Base-by-base conservation (phyloP, 1,140 invertebrate species). In the Hypothenemus hampei region DNA sequence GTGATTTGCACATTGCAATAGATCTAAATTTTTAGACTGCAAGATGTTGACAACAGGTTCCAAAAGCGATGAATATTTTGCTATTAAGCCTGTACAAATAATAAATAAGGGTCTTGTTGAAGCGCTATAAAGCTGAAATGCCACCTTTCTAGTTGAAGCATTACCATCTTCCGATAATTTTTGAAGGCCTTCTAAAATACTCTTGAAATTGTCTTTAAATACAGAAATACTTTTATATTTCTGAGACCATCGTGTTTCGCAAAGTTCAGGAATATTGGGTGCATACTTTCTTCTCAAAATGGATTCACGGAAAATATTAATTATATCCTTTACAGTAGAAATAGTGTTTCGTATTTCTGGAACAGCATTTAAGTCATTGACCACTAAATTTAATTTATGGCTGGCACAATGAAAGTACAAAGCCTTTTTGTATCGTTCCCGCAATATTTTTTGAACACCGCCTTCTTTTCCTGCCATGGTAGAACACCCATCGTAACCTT, bases 331-430 rank as follows among this genome's bases (percentile, higher is more conserved):
- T 19, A 58, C 62, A 29, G 65, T 68, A 55, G 57, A 61, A 47
- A 65, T 61, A 16, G 60, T 52, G 46, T 69, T 70, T 61, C 62
- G 36, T n/a, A 53, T 64, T 63, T 69, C 62, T 29, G 59, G 58
- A 45, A 69, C n/a, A 20, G 3, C 26, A 39, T 61, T 68, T 16
- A 62, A 22, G 51, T 69, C 65, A 65, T 69, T 72, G 4, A 69
- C 50, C 13, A 72, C 66, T 18, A 31, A 21, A 64, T 71, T 71
- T 33, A 73, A 57, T 60, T 63, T 69, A 47, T 72, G 71, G 44
- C 22, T 60, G 19, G 65, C 53, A 43, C 65, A 72, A 62, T 72
- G 67, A 61, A 72, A 69, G 51, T 52, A 70, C 18, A 67, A 44
- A 7, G 66, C 68, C 62, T 63, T 67, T 3, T 49, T 46, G 49